Percentiles rank a stretch among this genome's conserved stretches.
These are phyloP conservation scores for Toxonevra muliebris DNA, from an alignment of 2,888 invertebrate species.

Conservation along the genomic window DNA sequence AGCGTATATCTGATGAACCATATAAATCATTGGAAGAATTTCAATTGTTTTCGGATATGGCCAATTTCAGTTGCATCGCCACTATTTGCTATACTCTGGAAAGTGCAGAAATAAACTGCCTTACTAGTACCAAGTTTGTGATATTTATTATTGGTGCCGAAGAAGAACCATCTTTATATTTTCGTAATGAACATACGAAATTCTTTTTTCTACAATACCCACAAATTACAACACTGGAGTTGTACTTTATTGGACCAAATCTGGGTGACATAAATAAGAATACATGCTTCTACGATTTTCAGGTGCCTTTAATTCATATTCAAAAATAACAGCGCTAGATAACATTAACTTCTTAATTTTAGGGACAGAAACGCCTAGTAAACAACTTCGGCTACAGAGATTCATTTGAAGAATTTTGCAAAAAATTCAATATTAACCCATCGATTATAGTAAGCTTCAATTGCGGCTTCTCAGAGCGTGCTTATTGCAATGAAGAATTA, in stretches of 20 bases:
- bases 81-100: slow-evolving; percentile 49
- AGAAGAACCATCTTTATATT: slow-evolving; percentile 47
- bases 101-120: slow-evolving; percentile 32
- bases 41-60: slow-evolving; percentile 47
- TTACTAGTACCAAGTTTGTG: slow-evolving; percentile 31
- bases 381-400: slow-evolving; percentile 32
- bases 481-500: slow-evolving; percentile 14
- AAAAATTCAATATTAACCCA: slow-evolving; percentile 37
- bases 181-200: slow-evolving; percentile 47
- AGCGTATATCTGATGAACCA: slow-evolving; percentile 38
- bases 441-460: slow-evolving; percentile 52
- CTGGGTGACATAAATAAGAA: not conserved
- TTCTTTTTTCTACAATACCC: slow-evolving; percentile 54
- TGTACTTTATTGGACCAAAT: slow-evolving; percentile 53
- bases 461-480: slow-evolving; percentile 52
- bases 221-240: slow-evolving; percentile 41
- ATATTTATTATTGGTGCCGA: slow-evolving; percentile 51
- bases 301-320: slow-evolving; percentile 24
- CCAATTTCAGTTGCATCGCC: slow-evolving; percentile 54
- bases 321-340: not conserved
- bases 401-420: slow-evolving; percentile 44
- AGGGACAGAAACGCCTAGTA: slow-evolving; percentile 37
- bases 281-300: slow-evolving; percentile 6
- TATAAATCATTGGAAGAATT: slow-evolving; percentile 43
- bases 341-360: not conserved